A percentile compares a stretch with the other conserved stretches of the same genome.
Evolutionary conservation across 2,113 vertebrate genomes (phyloP).

Genomic region (Martes martes): DNA sequence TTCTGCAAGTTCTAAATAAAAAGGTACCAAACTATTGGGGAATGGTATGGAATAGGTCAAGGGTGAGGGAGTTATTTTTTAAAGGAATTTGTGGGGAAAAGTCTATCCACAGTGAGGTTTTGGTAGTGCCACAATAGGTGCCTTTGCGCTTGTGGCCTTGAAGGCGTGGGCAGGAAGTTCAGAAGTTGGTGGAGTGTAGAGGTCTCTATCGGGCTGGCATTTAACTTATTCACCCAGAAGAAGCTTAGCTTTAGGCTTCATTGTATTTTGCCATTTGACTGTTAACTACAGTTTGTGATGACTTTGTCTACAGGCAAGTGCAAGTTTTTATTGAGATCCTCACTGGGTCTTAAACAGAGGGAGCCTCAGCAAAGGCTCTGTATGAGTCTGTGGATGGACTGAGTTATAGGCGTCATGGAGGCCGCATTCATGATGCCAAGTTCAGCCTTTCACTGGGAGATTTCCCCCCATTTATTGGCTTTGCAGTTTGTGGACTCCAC

Average conservation of each 20-base stretch:
- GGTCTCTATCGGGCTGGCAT: not conserved
- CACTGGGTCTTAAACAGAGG: not conserved
- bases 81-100: not conserved
- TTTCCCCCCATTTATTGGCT: not conserved
- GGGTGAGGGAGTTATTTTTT: not conserved
- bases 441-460: not conserved
- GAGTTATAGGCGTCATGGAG: not conserved
- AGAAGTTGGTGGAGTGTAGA: accelerated
- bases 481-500: not conserved
- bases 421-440: not conserved
- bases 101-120: not conserved
- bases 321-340: not conserved
- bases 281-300: not conserved
- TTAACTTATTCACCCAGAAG: not conserved
- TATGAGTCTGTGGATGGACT: not conserved
- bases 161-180: not conserved
- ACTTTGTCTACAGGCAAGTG: not conserved
- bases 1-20: not conserved
- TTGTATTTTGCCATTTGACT: not conserved
- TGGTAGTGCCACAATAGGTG: not conserved
- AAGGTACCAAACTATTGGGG: not conserved
- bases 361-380: not conserved
- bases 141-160: not conserved
- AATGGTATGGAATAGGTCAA: not conserved
- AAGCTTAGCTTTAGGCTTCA: not conserved